Evolutionary conservation across 1,140 invertebrate genomes (phyloP), one percentile per base, ranked within the genome.

Genomic region (Drosophila pseudoobscura): DNA sequence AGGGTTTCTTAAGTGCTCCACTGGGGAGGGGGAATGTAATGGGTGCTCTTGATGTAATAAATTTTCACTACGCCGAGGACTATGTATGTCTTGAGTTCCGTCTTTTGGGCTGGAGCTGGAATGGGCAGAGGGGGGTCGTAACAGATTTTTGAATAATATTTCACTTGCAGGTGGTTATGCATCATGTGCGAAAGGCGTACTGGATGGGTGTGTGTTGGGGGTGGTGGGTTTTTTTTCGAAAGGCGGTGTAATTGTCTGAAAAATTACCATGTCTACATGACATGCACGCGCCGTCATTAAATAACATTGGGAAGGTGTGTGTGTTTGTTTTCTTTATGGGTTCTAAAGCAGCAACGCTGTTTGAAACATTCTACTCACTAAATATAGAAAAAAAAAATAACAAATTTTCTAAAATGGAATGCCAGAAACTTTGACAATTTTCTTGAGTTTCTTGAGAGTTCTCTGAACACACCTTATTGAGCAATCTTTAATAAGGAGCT

Each of bases 131-230:
- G 15, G 46, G 80, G 54, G 3, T 3, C 72, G 78, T 87, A 78
- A 62, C 82, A 70, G 78, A 85, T 85, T 85, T 85, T 85, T 87
- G 82, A 87, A 82, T 85, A 87, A 87, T 87, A 85, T 85, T 85
- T 87, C 70, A 85, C 78, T 70, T 82, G 82, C 78, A 82, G 80
- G 78, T 82, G 77, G 76, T 11, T 50, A 87, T 75, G 77, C 79
- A 85, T 87, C 73, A 87, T 87, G 78, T 80, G 73, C 77, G 78
- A 13, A 4, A 3, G 35, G 35, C 3, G 11, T 39, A 11, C 11
- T 47, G 49, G 44, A 65, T n/a, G 55, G 9, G 41, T 57, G 52
- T 11, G 35, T 20, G 44, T 15, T 44, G 24, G 55, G 41, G 54
- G 60, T 44, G 50, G 7, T 31, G 50, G 41, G 9, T 29, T n/a